Percentiles rank a stretch among this genome's conserved stretches.
phyloP scores from a whole-genome alignment of 2,888 invertebrate species.

The Cheilosia pagana region DNA sequence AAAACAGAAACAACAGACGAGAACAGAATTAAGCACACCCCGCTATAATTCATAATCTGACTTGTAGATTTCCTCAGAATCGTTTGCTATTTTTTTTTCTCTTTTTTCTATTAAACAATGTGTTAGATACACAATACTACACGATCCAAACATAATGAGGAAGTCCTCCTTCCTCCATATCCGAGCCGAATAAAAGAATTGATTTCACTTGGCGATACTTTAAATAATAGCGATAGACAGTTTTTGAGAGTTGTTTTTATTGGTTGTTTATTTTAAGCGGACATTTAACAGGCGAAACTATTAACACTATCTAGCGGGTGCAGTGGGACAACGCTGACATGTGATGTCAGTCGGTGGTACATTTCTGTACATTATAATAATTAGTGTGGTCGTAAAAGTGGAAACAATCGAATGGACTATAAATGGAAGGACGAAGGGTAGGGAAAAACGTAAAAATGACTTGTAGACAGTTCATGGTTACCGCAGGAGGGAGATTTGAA shows the following conservation, averaged over 20 bases:
- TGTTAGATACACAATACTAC: slow-evolving; percentile 9
- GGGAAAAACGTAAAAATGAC: too few relatives aligned
- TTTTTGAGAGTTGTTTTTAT: not conserved
- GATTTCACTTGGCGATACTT: too few relatives aligned
- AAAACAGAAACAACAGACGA: not conserved
- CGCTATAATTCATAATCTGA: slow-evolving; percentile 55
- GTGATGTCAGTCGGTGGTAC: slow-evolving; percentile 29
- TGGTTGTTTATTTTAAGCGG: not conserved
- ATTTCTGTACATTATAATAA: not conserved
- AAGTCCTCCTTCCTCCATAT: too few relatives aligned
- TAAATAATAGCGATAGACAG: too few relatives aligned
- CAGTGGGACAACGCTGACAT: slow-evolving; percentile 28
- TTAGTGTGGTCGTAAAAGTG: too few relatives aligned
- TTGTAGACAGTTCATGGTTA: too few relatives aligned
- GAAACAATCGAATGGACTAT: too few relatives aligned
- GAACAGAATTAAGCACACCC: slow-evolving; percentile 19
- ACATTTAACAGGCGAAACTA: not conserved
- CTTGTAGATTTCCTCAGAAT: slow-evolving; percentile 37
- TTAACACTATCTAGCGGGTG: slow-evolving; percentile 15
- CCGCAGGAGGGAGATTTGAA: too few relatives aligned
- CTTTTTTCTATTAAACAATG: not conserved
- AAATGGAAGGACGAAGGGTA: too few relatives aligned
- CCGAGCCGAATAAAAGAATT: too few relatives aligned
- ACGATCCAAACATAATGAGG: too few relatives aligned
- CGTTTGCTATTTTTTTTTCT: slow-evolving; percentile 23